These are phyloP conservation scores for Eupithecia dodoneata DNA, from an alignment of 2,888 invertebrate species.

Conservation along the genomic window DNA sequence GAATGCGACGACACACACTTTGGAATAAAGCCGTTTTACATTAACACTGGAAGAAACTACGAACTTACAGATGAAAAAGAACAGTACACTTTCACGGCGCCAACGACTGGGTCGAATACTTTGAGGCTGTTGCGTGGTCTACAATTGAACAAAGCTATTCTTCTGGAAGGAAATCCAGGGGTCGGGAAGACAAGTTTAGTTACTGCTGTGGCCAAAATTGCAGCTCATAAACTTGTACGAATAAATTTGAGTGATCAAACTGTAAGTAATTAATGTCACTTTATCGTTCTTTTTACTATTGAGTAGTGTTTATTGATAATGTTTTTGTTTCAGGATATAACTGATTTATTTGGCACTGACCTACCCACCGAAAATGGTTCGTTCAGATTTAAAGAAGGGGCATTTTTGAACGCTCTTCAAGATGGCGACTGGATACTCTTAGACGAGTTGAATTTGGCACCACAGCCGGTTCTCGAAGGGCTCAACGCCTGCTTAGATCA, in stretches of 20 bases:
- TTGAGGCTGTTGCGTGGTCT: constrained; percentile 93
- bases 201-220: constrained; percentile 92
- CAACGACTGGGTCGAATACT: constrained; percentile 92
- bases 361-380: constrained; percentile 97
- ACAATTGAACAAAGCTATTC: constrained; percentile 95
- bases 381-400: constrained; percentile 98
- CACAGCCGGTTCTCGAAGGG: constrained; percentile 99
- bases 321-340: constrained; percentile 89
- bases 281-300: neutral
- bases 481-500: constrained; percentile 99
- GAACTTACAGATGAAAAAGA: constrained; percentile 53
- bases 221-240: constrained; percentile 93
- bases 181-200: constrained; percentile 99
- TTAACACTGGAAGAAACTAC: constrained; percentile 79
- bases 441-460: constrained; percentile 99
- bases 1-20: constrained; percentile 78
- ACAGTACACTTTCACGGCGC: constrained; percentile 89
- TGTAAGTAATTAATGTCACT: constrained; percentile 77
- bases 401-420: constrained; percentile 95
- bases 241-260: constrained; percentile 99
- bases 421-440: constrained; percentile 97
- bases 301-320: neutral
- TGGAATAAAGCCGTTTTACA: constrained; percentile 91
- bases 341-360: constrained; percentile 99
- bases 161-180: constrained; percentile 98